Base-by-base conservation (phyloP, 92 coral and sea anemone genomes). In the Siderastrea radians region DNA sequence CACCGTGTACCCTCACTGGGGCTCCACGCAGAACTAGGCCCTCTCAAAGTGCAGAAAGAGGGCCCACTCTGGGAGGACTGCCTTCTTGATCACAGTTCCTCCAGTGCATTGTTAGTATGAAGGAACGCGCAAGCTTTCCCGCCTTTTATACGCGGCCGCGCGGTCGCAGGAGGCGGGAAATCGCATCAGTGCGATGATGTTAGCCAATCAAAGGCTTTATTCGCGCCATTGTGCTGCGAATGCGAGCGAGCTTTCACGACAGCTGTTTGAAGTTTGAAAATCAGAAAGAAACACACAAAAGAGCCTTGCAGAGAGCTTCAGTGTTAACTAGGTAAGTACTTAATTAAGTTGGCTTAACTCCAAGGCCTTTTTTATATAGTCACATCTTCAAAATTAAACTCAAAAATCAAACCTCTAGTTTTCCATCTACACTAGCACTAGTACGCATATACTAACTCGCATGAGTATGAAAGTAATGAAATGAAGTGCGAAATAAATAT, bases 31-130 rank as follows among this genome's bases (percentile, higher is more conserved):
- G 96, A 79, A 57, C 15, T 68, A 83, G 64, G 85, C 92, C 94
- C 93, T 52, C 82, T 85, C 86, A 84, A 52, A 73, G 91, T 95
- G 96, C 94, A 88, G 87, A 62, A 91, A 84, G 77, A 79, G 71
- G 83, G 89, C 74, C 93, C 91, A 77, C 61, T 79, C 98, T 84
- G 98, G 86, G 91, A 93, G 82, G 87, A 90, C 96, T 85, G 98
- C 98, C 98, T 95, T 95, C 91, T 15, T 95, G 98, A 95, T 95
- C 98, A 95, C 98, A 90, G 94, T 90, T 67, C 90, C 87, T 90
- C 96, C 95, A 82, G 94, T 91, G 92, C 95, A 90, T 95, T 95
- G 98, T 95, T 95, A 95, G 98, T 95, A 95, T 95, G 96, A 90
- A 55, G 64, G 81, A 72, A 59, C 79, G 85, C 60, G 57, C 88